Evolutionary conservation across 2,113 vertebrate genomes (phyloP).

Genomic region (Paedocypris sp.): DNA sequence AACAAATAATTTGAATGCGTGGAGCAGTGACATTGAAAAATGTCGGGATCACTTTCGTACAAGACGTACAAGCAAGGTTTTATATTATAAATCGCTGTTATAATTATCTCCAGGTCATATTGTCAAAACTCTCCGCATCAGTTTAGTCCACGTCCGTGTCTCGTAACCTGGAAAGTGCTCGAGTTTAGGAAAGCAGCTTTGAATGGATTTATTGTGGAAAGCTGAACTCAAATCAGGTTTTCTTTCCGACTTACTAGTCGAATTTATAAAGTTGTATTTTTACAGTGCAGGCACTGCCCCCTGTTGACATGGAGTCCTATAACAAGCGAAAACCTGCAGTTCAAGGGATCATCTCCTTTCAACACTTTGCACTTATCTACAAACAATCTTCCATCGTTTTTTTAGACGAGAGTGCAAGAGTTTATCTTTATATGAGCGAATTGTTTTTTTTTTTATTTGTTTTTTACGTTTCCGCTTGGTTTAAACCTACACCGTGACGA

Average conservation of each 20-base stretch:
- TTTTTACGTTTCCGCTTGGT: background rate
- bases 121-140: no score
- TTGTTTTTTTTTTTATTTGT: background rate
- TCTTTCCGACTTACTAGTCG: conserved; percentile 17
- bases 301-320: conserved; percentile 50
- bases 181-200: background rate
- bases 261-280: conserved; percentile 39
- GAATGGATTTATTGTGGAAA: background rate
- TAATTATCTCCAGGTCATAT: no score
- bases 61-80: no score
- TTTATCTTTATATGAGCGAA: background rate
- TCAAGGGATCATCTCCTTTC: conserved; percentile 32
- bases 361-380: background rate
- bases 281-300: conserved; percentile 67
- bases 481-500: no score
- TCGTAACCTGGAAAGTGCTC: no score
- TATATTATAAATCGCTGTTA: no score
- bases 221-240: background rate
- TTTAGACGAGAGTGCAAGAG: background rate
- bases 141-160: no score
- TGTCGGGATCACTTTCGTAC: no score
- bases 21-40: no score
- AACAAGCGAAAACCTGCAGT: conserved; percentile 32
- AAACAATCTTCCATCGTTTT: background rate
- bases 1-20: no score